Evolutionary conservation across 92 coral and sea anemone species (phyloP).

Genomic region (Scolanthus callimorphus): DNA sequence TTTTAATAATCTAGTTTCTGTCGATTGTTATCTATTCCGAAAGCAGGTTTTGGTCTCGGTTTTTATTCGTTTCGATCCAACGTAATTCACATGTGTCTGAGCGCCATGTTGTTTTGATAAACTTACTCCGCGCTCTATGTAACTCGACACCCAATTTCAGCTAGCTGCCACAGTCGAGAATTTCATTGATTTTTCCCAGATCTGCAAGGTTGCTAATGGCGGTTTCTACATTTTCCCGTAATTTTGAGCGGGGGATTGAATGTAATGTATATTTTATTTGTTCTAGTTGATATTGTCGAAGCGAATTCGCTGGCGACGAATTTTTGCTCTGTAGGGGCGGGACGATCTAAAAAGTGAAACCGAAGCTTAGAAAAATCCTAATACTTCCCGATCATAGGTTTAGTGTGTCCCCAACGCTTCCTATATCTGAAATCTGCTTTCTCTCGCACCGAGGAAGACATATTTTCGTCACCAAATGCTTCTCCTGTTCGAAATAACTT

Average conservation of each 20-base stretch:
- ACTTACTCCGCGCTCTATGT: neutral
- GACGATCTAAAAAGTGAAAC: too few relatives aligned
- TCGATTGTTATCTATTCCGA: neutral
- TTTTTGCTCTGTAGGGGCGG: neutral
- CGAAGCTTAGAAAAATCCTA: too few relatives aligned
- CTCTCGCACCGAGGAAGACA: too few relatives aligned
- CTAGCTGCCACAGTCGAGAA: neutral
- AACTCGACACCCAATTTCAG: neutral
- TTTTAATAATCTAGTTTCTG: neutral
- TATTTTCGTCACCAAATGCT: too few relatives aligned
- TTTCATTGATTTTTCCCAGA: neutral
- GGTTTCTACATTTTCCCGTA: neutral
- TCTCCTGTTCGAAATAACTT: neutral
- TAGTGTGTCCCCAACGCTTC: too few relatives aligned
- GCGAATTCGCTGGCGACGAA: neutral
- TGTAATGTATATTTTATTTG: neutral
- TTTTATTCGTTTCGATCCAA: neutral
- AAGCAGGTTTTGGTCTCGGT: neutral
- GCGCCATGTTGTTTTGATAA: constrained; percentile 48
- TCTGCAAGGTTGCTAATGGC: neutral
- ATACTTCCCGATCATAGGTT: too few relatives aligned
- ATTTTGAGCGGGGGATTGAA: neutral
- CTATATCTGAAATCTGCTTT: too few relatives aligned
- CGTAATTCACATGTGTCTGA: constrained; percentile 3
- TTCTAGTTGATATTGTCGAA: neutral